Evolutionary conservation across 2,888 invertebrate genomes (phyloP).

Genomic region (Athalia cordata): DNA sequence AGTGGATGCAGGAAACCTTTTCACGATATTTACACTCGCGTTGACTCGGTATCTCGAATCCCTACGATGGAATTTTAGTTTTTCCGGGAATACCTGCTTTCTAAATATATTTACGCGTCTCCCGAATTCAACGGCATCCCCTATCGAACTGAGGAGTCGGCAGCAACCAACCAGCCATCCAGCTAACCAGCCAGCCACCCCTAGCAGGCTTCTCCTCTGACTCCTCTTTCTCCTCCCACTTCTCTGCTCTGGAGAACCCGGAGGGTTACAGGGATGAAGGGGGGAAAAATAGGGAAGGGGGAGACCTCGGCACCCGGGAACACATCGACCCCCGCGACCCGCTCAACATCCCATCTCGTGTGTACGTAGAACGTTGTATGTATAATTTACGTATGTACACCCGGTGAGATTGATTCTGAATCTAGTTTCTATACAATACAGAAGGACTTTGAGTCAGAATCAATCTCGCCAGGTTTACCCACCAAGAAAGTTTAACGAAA

Average conservation of each 20-base stretch:
- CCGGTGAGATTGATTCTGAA: not conserved
- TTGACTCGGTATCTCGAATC: no score
- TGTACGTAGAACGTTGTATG: not conserved
- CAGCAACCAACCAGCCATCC: constrained; percentile 19
- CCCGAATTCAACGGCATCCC: constrained; percentile 56
- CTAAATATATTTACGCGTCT: not conserved
- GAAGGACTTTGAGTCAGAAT: no score
- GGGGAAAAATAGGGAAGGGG: not conserved
- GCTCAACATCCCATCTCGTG: not conserved
- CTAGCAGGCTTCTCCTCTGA: no score
- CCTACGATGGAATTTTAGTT: no score
- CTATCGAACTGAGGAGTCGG: constrained; percentile 59
- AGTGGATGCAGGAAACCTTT: no score
- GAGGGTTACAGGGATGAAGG: not conserved
- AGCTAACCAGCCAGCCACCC: no score
- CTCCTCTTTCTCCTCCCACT: constrained; percentile 1
- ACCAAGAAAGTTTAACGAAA: no score
- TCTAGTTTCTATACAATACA: no score
- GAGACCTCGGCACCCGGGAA: constrained; percentile 42
- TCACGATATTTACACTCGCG: no score
- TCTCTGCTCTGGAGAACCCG: constrained; percentile 31
- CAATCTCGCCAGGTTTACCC: no score
- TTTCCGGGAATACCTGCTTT: no score
- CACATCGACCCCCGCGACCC: constrained; percentile 40
- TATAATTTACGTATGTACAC: constrained; percentile 4